Evolutionary conservation across 2,113 vertebrate genomes (phyloP), one percentile per base, ranked within the genome.

Genomic region (Campylomormyrus numenius): DNA sequence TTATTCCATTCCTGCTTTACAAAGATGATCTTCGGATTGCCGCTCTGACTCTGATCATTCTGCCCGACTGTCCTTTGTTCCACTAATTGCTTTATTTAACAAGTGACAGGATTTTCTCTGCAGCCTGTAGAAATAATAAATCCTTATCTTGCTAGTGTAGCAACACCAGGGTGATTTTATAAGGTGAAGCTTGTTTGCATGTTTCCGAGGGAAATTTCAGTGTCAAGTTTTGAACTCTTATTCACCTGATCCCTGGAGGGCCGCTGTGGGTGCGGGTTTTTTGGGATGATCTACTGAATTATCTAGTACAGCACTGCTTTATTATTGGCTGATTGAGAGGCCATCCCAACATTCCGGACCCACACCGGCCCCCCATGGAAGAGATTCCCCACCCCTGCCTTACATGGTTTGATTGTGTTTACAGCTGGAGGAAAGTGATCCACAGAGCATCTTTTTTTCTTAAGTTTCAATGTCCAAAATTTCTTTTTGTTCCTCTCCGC

Each of bases 1-100:
- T 48, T 92, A 91, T 91, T 90, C 92, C 90, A 93, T 94, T 93
- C 93, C 94, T 91, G 91, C n/a, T 92, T 93, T 89, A 92, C 93
- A 90, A 88, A 89, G 66, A 90, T 48, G 66, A 85, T 27, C 87
- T 15, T 48, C 90, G 85, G 88, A 88, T 45, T 89, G 85, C 39
- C 48, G 87, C 6, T 45, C 46, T 48, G 31, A 19, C 45, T 15
- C 66, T 83, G 74, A 89, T 89, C 53, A 21, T 42, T 46, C 31
- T 85, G 35, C 39, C 15, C 5, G 10, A 85, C 39, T 24, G 6
- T 85, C 45, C 24, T 86, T 80, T 80, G 35, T 80, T 80, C 74
- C 31, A n/a, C 31, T 80, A 80, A 80, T 80, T 80, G 74, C 35
- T 80, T 80, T 42, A 80, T 80, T 70, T 70, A 31, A 70, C 62